Conservation (phyloP, 1,140 invertebrate species). For the Subanguina moxae region DNA sequence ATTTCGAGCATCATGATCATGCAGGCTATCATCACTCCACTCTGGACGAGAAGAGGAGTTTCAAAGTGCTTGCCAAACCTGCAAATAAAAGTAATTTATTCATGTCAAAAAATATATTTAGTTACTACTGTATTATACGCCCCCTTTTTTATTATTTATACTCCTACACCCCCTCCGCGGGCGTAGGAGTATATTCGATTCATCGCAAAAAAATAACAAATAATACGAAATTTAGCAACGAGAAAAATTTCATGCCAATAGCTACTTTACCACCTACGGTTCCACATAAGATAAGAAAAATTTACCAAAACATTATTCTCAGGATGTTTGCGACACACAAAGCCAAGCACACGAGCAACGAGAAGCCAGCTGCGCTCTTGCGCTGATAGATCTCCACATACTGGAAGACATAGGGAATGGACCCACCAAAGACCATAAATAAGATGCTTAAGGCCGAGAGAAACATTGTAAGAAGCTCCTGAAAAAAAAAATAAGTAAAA, state of each 20-base stretch:
- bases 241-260: no score
- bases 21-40: slow-evolving; percentile 89
- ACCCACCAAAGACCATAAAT: slow-evolving; percentile 46
- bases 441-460: slow-evolving; percentile 31
- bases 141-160: no score
- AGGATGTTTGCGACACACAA: slow-evolving; percentile 90
- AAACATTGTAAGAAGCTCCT: slow-evolving; percentile 22
- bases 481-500: slow-evolving; percentile 6
- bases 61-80: slow-evolving; percentile 98
- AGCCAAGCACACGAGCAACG: slow-evolving; percentile 87
- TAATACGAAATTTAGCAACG: no score
- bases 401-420: slow-evolving; percentile 60
- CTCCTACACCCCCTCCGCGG: no score
- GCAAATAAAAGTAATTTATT: slow-evolving; percentile 56
- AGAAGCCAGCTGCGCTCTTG: slow-evolving; percentile 87
- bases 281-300: slow-evolving; percentile 6
- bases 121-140: no score
- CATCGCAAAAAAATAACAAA: no score
- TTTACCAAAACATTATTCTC: slow-evolving; percentile 93
- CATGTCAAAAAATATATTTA: no score
- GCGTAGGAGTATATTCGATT: no score
- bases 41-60: slow-evolving; percentile 86
- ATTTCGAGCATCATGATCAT: slow-evolving; percentile 93
- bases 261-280: no score
- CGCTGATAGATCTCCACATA: slow-evolving; percentile 83